These are phyloP conservation scores for Erpornis zantholeuca DNA, from an alignment of 2,113 vertebrate species.

Conservation along the genomic window DNA sequence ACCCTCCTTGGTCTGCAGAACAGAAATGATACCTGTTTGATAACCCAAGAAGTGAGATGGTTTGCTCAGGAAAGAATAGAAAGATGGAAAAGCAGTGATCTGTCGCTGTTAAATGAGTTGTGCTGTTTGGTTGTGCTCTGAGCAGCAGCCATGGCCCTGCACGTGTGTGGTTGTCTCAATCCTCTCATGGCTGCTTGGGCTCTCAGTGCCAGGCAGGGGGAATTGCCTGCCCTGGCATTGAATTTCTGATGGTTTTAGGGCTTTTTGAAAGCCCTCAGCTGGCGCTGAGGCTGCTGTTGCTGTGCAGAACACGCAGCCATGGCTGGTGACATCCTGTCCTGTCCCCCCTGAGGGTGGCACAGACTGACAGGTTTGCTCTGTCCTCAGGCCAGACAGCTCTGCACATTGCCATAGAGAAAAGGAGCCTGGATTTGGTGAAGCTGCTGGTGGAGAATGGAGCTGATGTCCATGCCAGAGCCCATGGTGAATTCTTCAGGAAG, in stretches of 20 bases:
- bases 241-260: neutral
- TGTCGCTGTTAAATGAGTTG: neutral
- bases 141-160: neutral
- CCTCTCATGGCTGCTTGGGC: neutral
- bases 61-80: neutral
- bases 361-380: neutral
- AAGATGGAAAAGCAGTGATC: neutral
- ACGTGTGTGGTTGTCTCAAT: neutral
- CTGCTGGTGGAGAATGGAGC: slow-evolving; percentile 88
- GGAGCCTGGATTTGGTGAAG: slow-evolving; percentile 78
- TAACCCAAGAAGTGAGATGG: neutral
- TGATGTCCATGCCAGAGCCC: slow-evolving; percentile 84
- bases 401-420: slow-evolving; percentile 91
- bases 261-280: neutral
- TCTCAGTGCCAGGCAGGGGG: neutral
- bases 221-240: neutral
- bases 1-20: neutral
- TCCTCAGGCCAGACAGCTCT: slow-evolving; percentile 89
- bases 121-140: neutral
- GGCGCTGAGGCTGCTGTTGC: neutral
- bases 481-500: slow-evolving; percentile 87
- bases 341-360: neutral
- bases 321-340: neutral
- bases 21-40: neutral
- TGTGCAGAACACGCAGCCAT: neutral